These are phyloP conservation scores for Porites lutea DNA, from an alignment of 64 coral and sea anemone genomes.

Conservation along the genomic window DNA sequence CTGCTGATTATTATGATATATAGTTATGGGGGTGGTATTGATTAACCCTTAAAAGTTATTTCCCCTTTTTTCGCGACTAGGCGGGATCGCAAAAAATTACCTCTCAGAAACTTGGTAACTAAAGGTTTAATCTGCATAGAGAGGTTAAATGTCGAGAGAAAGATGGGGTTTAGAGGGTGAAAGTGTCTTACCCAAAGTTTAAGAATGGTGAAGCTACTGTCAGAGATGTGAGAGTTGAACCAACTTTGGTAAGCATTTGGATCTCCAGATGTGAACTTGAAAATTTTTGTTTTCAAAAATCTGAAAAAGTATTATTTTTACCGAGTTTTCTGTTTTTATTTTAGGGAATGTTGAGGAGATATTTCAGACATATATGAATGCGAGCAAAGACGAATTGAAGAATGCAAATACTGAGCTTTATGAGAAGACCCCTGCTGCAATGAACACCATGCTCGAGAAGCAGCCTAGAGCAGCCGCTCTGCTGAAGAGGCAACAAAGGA, in stretches of 20 bases:
- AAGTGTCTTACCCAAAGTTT: conserved; percentile 6
- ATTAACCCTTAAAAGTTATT: conserved; percentile 14
- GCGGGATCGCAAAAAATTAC: conserved; percentile 12
- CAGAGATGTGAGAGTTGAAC: background rate
- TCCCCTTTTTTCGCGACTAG: conserved; percentile 11
- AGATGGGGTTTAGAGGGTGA: background rate
- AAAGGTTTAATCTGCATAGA: conserved; percentile 15
- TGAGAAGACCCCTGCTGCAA: conserved; percentile 21
- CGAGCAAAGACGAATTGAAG: background rate
- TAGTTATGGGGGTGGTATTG: conserved; percentile 19
- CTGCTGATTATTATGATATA: conserved; percentile 18
- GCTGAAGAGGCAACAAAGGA: conserved; percentile 19
- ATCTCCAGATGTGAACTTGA: background rate
- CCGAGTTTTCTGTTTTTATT: background rate
- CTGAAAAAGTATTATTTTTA: background rate
- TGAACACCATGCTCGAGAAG: conserved; percentile 52
- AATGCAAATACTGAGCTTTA: background rate
- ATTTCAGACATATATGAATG: conserved; percentile 17
- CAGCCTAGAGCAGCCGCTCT: conserved; percentile 19
- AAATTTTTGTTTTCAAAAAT: too few species aligned
- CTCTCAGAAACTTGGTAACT: conserved; percentile 16
- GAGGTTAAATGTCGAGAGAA: background rate
- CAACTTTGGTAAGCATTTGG: conserved; percentile 2
- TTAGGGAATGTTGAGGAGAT: conserved; percentile 28
- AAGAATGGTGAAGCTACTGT: conserved; percentile 6